Conservation (phyloP, 2,888 invertebrate species). For the Erebia ligea region DNA sequence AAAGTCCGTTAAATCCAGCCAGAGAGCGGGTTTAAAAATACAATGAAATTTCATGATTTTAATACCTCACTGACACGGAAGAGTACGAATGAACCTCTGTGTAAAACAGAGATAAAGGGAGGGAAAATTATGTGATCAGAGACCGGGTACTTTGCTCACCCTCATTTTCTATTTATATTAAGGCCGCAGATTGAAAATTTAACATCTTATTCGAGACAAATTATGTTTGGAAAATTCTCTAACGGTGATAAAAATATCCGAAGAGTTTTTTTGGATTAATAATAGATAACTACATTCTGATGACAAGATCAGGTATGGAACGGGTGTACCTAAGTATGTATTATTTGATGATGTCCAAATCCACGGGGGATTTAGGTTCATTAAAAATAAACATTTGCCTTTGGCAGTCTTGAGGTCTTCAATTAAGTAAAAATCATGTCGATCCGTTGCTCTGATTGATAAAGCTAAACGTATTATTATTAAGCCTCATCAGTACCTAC, state of each 20-base stretch:
- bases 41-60: constrained; percentile 25
- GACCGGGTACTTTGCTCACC: constrained; percentile 41
- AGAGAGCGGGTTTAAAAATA: constrained; percentile 21
- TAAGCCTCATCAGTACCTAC: no score
- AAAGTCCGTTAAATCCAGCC: constrained; percentile 21
- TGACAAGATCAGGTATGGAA: no score
- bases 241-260: background rate
- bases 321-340: no score
- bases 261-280: background rate
- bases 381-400: no score
- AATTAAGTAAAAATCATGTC: no score
- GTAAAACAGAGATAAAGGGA: constrained; percentile 49
- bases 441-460: no score
- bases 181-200: constrained; percentile 34
- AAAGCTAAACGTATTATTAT: no score
- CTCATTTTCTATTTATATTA: constrained; percentile 37
- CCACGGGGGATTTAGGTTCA: no score
- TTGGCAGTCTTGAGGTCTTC: no score
- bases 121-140: constrained; percentile 50
- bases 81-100: constrained; percentile 35
- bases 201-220: background rate
- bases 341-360: no score
- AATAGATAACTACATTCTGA: no score
- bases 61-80: constrained; percentile 26
- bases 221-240: background rate